Percentiles rank a stretch among this genome's conserved stretches.
These are phyloP conservation scores for Bemisia tabaci DNA, from an alignment of 1,140 invertebrate genomes.

Conservation along the genomic window DNA sequence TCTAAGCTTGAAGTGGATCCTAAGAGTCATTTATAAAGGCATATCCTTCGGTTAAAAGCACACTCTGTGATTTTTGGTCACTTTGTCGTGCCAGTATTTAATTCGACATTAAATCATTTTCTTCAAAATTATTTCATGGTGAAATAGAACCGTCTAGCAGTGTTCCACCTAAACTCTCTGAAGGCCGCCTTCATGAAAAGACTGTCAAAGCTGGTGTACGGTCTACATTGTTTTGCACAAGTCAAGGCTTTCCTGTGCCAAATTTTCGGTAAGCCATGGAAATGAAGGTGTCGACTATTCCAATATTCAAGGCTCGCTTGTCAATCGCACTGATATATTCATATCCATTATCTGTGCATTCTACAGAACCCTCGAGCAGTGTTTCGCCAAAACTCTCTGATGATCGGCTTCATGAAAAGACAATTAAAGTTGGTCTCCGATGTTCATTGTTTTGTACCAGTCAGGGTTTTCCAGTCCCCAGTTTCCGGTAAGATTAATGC, in stretches of 20 bases:
- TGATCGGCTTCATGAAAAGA: conserved; percentile 37
- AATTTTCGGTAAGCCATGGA: conserved; percentile 46
- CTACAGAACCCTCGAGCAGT: conserved; percentile 52
- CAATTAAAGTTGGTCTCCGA: conserved; percentile 22
- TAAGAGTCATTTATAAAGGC: no score
- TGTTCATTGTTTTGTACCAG: conserved; percentile 48
- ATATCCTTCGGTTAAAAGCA: no score
- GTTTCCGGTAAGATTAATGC: conserved; percentile 24
- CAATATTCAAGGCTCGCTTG: background rate
- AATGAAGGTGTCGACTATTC: background rate
- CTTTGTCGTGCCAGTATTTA: no score
- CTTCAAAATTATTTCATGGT: background rate
- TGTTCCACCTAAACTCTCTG: conserved; percentile 45
- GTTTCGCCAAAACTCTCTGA: conserved; percentile 46
- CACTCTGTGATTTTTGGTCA: no score
- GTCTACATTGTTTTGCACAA: conserved; percentile 41
- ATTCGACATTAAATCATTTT: no score
- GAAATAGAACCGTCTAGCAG: conserved; percentile 49
- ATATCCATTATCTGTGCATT: no score
- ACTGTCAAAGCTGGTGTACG: conserved; percentile 29
- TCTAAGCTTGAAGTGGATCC: no score
- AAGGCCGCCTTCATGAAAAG: conserved; percentile 38
- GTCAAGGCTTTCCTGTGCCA: conserved; percentile 46
- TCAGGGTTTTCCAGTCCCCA: conserved; percentile 36
- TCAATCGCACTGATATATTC: no score